Base-by-base conservation (phyloP, 1,140 invertebrate species). In the Archivesica marissinica region DNA sequence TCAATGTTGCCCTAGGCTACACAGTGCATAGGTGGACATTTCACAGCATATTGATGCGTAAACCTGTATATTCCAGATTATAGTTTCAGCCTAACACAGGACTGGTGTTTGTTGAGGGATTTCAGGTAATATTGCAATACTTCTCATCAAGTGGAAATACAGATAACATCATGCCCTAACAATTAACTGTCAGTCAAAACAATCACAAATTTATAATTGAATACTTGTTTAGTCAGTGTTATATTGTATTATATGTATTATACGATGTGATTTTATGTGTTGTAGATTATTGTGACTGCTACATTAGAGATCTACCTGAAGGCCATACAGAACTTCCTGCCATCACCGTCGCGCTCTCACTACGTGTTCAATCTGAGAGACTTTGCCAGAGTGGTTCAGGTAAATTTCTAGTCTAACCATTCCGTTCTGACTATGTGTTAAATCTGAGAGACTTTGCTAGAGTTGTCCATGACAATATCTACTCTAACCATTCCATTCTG, bases 291-390 rank as follows among this genome's bases (percentile, higher is more conserved):
- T 13, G 81, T 94, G 2, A 84, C 86, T 50, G 91, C 92, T 23
- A 94, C 94, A 20, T 79, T 92, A 35, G 92, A 94, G 56, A 92
- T 94, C 7, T 94, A 94, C 77, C 89, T 94, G 82, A 91, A 91
- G 70, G 92, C 93, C 7, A 91, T 94, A 28, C 88, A 81, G 20
- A 92, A 92, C 23, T 94, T 94, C 88, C 87, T 94, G 17, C 94
- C 94, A 0, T 94, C 93, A 11, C 93, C 93, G 0, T 90, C 92
- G 17, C 92, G 94, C 78, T 94, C 93, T 54, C 94, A 94, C 82
- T 94, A 94, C 86, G 75, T 94, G n/a, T 94, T 94, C 88, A 94
- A 94, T 82, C 89, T 94, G 15, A 86, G 93, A 89, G 94, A 94
- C 78, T 94, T 94, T 86, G 86, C 93, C 2, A 86, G 94, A 70